phyloP scores from a whole-genome alignment of 2,888 invertebrate genomes.

The Dugesia japonica region DNA sequence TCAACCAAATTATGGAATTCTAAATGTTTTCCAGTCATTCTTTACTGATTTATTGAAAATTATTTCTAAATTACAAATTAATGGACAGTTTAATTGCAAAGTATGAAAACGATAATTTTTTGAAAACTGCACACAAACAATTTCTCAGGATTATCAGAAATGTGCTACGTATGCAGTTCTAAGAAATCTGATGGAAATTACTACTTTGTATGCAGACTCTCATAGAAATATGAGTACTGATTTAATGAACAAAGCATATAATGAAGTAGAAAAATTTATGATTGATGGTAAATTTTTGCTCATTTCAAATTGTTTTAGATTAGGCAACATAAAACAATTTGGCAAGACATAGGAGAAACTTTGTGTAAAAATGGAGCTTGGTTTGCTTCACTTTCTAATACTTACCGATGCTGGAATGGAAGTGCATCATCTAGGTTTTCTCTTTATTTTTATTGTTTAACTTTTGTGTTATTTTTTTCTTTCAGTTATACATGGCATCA shows the following conservation, averaged over 20 bases:
- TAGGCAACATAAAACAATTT: not conserved
- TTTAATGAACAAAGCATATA: not conserved
- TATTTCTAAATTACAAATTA: not conserved
- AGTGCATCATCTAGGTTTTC: not conserved
- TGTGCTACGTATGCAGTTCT: not conserved
- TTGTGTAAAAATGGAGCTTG: not conserved
- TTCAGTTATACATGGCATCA: not conserved
- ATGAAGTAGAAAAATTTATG: not conserved
- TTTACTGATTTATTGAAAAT: not conserved
- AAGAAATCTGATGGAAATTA: not conserved
- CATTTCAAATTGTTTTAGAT: not conserved
- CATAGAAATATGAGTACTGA: not conserved
- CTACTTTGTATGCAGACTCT: not conserved
- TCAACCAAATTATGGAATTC: constrained; percentile 8
- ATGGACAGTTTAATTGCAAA: not conserved
- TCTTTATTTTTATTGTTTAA: not conserved
- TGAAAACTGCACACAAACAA: not conserved
- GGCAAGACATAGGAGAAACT: not conserved
- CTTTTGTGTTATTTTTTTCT: not conserved
- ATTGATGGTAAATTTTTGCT: not conserved
- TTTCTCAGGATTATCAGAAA: not conserved
- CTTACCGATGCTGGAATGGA: not conserved
- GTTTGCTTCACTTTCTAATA: not conserved
- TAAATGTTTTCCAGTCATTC: not conserved
- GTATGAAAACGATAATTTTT: not conserved